Percentiles rank a stretch among this genome's conserved stretches.
Evolutionary conservation across 1,140 invertebrate species (phyloP).

Genomic region (Drosophila rufa): DNA sequence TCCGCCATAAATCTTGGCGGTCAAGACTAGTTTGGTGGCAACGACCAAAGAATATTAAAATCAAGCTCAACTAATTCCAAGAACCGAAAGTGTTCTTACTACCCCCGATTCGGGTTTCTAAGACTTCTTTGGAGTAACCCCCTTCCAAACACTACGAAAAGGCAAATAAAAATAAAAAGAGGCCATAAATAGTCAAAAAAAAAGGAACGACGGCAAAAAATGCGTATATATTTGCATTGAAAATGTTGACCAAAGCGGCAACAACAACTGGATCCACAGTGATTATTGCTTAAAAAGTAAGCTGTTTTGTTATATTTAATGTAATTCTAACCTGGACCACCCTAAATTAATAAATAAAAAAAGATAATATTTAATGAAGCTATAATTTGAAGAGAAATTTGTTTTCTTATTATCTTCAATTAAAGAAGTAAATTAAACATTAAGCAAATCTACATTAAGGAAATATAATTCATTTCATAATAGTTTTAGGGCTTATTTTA

Average conservation of each 20-base stretch:
- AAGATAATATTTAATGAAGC: too few species aligned
- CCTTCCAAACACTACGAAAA: slow-evolving; percentile 3
- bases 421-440: too few species aligned
- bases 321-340: too few species aligned
- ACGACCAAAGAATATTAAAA: slow-evolving; percentile 18
- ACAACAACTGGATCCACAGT: slow-evolving; percentile 5
- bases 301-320: neutral
- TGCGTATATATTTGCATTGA: slow-evolving; percentile 80
- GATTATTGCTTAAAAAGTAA: neutral
- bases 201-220: slow-evolving; percentile 35
- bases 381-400: too few species aligned
- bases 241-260: slow-evolving; percentile 62
- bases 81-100: slow-evolving; percentile 51
- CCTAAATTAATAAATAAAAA: too few species aligned
- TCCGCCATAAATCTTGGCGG: slow-evolving; percentile 7
- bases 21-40: neutral
- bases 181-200: slow-evolving; percentile 62
- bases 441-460: too few species aligned
- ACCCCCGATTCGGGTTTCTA: slow-evolving; percentile 14
- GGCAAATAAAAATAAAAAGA: slow-evolving; percentile 38
- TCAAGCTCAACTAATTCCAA: slow-evolving; percentile 29
- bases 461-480: too few species aligned
- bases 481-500: too few species aligned
- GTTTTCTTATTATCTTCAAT: too few species aligned
- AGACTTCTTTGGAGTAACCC: slow-evolving; percentile 25